Conservation (phyloP, 2,888 invertebrate species). For the Tiphia femorata region DNA sequence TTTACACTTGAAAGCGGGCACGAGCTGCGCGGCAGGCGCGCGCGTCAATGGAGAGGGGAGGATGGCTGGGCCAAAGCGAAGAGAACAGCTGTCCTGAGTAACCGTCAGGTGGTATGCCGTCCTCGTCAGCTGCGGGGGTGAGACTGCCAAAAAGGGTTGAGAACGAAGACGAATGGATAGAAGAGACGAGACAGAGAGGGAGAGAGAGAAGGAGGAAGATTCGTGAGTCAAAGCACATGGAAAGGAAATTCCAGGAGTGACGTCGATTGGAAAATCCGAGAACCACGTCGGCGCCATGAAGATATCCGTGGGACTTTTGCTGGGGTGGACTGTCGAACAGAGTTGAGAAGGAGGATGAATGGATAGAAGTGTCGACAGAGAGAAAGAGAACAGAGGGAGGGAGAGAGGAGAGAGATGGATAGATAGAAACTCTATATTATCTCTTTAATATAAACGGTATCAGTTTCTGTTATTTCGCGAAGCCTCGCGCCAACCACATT, state of each 20-base stretch:
- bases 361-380: background rate
- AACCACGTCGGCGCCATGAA: background rate
- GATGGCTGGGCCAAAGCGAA: constrained; percentile 26
- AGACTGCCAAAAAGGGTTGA: constrained; percentile 54
- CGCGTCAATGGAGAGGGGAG: constrained; percentile 8
- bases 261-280: constrained; percentile 31
- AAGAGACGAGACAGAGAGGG: background rate
- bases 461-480: too few species aligned
- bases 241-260: constrained; percentile 24
- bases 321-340: constrained; percentile 57
- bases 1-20: too few species aligned
- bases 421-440: too few species aligned
- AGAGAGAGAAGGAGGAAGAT: background rate
- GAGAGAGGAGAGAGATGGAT: background rate
- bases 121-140: constrained; percentile 63
- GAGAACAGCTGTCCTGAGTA: constrained; percentile 55
- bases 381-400: background rate
- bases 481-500: too few species aligned
- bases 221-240: constrained; percentile 1
- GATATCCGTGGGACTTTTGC: constrained; percentile 38
- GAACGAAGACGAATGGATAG: background rate
- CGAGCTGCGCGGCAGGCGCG: background rate
- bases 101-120: constrained; percentile 60
- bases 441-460: too few species aligned
- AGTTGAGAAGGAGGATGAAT: constrained; percentile 36